These are phyloP conservation scores for Zaprionus ghesquierei DNA, from an alignment of 1,140 invertebrate genomes.

Conservation along the genomic window DNA sequence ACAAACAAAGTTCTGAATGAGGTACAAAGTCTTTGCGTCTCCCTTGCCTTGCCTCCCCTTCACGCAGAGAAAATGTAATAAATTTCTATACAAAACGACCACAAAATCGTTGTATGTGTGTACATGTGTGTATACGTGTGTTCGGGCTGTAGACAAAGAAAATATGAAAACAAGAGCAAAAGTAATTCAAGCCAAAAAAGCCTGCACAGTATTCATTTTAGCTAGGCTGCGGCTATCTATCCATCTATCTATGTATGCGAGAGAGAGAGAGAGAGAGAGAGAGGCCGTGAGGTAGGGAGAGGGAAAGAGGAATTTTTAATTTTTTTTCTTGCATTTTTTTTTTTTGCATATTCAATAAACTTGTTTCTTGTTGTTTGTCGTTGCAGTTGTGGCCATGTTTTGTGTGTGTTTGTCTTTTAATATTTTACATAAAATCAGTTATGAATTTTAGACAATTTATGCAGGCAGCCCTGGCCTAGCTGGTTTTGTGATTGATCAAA, in stretches of 20 bases:
- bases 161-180: constrained; percentile 64
- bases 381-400: constrained; percentile 44
- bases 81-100: constrained; percentile 73
- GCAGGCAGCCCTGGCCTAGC: neutral
- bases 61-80: constrained; percentile 66
- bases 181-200: constrained; percentile 44
- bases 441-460: constrained; percentile 47
- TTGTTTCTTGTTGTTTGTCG: constrained; percentile 44
- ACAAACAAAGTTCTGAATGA: constrained; percentile 48
- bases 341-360: constrained; percentile 72
- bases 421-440: constrained; percentile 49
- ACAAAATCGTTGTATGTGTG: constrained; percentile 53
- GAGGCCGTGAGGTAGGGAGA: neutral
- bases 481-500: neutral
- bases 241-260: constrained; percentile 36
- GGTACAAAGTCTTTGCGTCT: constrained; percentile 37
- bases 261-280: neutral
- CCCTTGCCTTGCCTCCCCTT: constrained; percentile 4
- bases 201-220: constrained; percentile 32
- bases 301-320: neutral
- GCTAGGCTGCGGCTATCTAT: constrained; percentile 51
- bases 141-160: constrained; percentile 61
- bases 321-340: constrained; percentile 44
- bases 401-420: constrained; percentile 38
- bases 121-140: constrained; percentile 21